Evolutionary conservation across 2,888 invertebrate species (phyloP), one percentile per base, ranked within the genome.

Genomic region (Platycheirus rosarum): DNA sequence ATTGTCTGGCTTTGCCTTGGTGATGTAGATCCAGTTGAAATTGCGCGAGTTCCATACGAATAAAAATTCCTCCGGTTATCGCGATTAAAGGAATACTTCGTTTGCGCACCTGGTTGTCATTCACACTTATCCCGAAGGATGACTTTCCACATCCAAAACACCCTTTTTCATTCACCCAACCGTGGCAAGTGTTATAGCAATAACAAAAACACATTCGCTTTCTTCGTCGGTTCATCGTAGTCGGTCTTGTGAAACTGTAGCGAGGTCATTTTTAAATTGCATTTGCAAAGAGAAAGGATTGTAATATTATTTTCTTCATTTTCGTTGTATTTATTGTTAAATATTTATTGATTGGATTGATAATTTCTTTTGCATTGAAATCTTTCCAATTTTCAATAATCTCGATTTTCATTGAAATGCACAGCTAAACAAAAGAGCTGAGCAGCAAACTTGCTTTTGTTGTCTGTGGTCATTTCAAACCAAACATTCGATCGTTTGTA

Each of bases 251-350:
- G 82, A 82, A 82, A 78, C 78, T 65, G 55, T 73, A 84, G 84
- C 84, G 84, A 84, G 84, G 84, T 84, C 78, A 65, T 84, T 73
- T 65, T 69, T 35, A 63, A 73, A 68, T 77, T 73, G 73, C 76
- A 71, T 40, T 57, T 44, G 46, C 80, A 77, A 82, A 82, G 82
- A 77, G 82, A 82, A 82, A 82, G 82, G 82, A 77, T 76, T 69
- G 23, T 42, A 32, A 16, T 40, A 14, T 51, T 42, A 16, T 40
- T 23, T 66, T 16, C 29, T 23, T 32, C 8, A 32, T 37, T 18
- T 26, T 46, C 14, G 63, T 53, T 46, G 32, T 57, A 70, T 70
- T 60, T 65, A 70, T 40, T 76, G 66, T 26, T 49, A 55, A 76
- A 76, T 57, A 53, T 76, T 55, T 42, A 65, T 46, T 60, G 70